phyloP scores from a whole-genome alignment of 2,888 invertebrate species.

The Carterocephalus palaemon region DNA sequence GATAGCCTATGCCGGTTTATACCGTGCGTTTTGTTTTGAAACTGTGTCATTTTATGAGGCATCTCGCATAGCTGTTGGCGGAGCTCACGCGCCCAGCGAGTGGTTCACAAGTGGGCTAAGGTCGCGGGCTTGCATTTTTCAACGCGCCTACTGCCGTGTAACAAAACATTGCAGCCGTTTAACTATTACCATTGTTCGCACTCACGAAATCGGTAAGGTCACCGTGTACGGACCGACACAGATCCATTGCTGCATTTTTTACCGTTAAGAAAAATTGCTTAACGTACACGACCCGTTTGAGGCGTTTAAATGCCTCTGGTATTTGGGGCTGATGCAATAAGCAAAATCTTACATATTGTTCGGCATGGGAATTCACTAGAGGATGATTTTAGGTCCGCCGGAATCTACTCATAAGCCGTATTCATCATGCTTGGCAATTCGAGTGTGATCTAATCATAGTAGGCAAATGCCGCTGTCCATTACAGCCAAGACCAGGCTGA shows the following conservation, averaged over 20 bases:
- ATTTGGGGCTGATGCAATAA: too few relatives aligned
- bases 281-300: slow-evolving; percentile 7
- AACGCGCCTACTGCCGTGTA: slow-evolving; percentile 40
- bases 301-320: too few relatives aligned
- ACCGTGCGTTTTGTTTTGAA: slow-evolving; percentile 42
- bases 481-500: too few relatives aligned
- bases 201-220: slow-evolving; percentile 28
- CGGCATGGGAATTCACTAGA: too few relatives aligned
- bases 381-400: too few relatives aligned
- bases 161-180: slow-evolving; percentile 32
- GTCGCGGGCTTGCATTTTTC: slow-evolving; percentile 64
- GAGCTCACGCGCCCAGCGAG: slow-evolving; percentile 34
- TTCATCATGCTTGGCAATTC: too few relatives aligned
- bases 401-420: too few relatives aligned
- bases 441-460: too few relatives aligned
- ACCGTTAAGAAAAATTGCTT: slow-evolving; percentile 13
- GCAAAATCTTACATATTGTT: too few relatives aligned
- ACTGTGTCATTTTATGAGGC: slow-evolving; percentile 39
- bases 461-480: too few relatives aligned
- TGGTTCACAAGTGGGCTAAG: slow-evolving; percentile 62
- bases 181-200: slow-evolving; percentile 30
- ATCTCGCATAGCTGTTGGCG: slow-evolving; percentile 32
- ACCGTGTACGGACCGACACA: slow-evolving; percentile 4
- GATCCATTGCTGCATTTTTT: slow-evolving; percentile 4
- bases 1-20: slow-evolving; percentile 29